Conservation (phyloP, 2,888 invertebrate species). For the Scaptomyza parva region DNA sequence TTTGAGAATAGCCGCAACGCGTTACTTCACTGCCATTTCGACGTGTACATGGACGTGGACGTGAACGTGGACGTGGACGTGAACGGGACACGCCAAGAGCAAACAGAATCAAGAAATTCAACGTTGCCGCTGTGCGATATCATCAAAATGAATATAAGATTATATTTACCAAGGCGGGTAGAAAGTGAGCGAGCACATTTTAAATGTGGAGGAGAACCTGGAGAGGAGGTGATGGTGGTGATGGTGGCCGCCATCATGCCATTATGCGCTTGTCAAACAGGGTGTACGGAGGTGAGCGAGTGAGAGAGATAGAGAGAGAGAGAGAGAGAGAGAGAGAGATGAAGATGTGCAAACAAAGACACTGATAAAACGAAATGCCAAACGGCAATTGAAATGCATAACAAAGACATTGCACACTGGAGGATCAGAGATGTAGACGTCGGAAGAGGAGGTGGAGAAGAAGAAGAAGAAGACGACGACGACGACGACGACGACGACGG, state of each 20-base stretch:
- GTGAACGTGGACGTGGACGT: constrained; percentile 12
- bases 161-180: constrained; percentile 62
- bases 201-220: not conserved
- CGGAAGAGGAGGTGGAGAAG: not conserved
- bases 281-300: constrained; percentile 45
- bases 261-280: constrained; percentile 35
- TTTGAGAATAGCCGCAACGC: constrained; percentile 26
- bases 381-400: constrained; percentile 78
- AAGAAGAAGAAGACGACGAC: not conserved
- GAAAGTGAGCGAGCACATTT: constrained; percentile 14
- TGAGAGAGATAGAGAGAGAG: constrained; percentile 33
- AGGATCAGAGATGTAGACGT: constrained; percentile 18
- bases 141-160: constrained; percentile 79
- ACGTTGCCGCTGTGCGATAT: constrained; percentile 55
- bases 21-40: constrained; percentile 37
- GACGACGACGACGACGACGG: not conserved
- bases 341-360: constrained; percentile 75
- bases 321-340: not conserved
- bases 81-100: constrained; percentile 45
- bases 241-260: constrained; percentile 30
- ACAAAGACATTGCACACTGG: constrained; percentile 58
- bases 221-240: not conserved
- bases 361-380: constrained; percentile 76
- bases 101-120: constrained; percentile 66
- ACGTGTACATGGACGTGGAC: constrained; percentile 9